Percentiles rank a stretch among this genome's conserved stretches.
phyloP scores from a whole-genome alignment of 2,888 invertebrate genomes.

The Leucophora obtusa region DNA sequence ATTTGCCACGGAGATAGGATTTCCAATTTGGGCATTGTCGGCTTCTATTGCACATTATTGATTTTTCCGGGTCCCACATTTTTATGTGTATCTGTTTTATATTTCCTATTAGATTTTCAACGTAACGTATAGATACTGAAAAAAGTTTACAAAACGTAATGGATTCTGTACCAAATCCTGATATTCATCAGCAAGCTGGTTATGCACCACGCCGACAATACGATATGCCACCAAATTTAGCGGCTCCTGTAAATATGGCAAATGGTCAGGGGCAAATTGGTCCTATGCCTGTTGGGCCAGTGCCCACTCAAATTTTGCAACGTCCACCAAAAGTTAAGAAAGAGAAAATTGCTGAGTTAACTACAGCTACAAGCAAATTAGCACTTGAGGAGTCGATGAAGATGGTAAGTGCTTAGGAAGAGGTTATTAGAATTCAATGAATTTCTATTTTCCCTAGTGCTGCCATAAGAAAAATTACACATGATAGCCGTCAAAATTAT shows the following conservation, averaged over 20 bases:
- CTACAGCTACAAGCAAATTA: constrained; percentile 68
- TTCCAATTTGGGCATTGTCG: too few species aligned
- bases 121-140: constrained; percentile 28
- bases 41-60: constrained; percentile 38
- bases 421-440: too few species aligned
- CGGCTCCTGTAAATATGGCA: constrained; percentile 53
- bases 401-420: constrained; percentile 69
- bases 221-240: constrained; percentile 63
- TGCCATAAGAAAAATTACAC: too few species aligned
- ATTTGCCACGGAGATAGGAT: constrained; percentile 5
- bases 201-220: constrained; percentile 77
- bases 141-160: constrained; percentile 51
- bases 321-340: constrained; percentile 70
- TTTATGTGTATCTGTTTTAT: constrained; percentile 19
- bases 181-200: constrained; percentile 70
- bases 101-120: constrained; percentile 12
- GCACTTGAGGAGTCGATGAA: constrained; percentile 75
- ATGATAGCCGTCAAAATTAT: too few species aligned
- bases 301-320: constrained; percentile 64
- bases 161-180: constrained; percentile 43
- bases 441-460: too few species aligned
- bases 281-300: constrained; percentile 53
- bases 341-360: constrained; percentile 69
- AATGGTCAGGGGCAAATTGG: constrained; percentile 67
- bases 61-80: constrained; percentile 17